Evolutionary conservation across 2,888 invertebrate species (phyloP).

Genomic region (Agriopis marginaria): DNA sequence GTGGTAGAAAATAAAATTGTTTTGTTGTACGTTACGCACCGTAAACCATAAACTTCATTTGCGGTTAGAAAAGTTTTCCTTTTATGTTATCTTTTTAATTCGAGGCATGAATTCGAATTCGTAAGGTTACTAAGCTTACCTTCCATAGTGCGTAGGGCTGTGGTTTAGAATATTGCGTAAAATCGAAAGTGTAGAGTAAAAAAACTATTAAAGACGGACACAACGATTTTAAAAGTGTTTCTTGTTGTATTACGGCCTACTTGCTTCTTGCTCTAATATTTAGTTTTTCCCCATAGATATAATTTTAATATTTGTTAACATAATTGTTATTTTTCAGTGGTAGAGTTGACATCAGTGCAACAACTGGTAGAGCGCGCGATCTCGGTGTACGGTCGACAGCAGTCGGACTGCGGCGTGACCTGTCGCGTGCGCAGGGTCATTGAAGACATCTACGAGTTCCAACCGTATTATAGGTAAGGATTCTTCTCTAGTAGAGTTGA

Average conservation of each 20-base stretch:
- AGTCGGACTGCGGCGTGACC: conserved; percentile 73
- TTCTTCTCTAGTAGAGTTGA: conserved; percentile 63
- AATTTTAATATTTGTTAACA: not conserved
- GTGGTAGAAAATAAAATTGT: conserved; percentile 23
- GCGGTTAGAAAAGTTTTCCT: conserved; percentile 17
- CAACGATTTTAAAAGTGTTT: too few relatives aligned
- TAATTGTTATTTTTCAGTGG: conserved; percentile 20
- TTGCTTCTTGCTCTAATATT: too few relatives aligned
- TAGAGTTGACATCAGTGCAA: not conserved
- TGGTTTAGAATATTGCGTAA: not conserved
- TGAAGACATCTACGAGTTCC: conserved; percentile 80
- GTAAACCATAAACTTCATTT: conserved; percentile 22
- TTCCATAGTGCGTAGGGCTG: conserved; percentile 4
- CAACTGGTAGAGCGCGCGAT: not conserved
- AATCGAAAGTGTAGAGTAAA: not conserved
- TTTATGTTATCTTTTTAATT: not conserved
- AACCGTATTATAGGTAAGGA: conserved; percentile 80
- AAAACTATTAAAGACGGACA: too few relatives aligned
- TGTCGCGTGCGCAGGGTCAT: conserved; percentile 81
- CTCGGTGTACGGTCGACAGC: conserved; percentile 72
- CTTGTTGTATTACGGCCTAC: too few relatives aligned
- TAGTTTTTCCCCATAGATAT: too few relatives aligned
- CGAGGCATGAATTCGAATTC: not conserved
- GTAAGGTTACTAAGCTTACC: conserved; percentile 1
- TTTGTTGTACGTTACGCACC: conserved; percentile 26